phyloP scores from a whole-genome alignment of 2,797 vertebrate genomes.

The Coendou prehensilis region DNA sequence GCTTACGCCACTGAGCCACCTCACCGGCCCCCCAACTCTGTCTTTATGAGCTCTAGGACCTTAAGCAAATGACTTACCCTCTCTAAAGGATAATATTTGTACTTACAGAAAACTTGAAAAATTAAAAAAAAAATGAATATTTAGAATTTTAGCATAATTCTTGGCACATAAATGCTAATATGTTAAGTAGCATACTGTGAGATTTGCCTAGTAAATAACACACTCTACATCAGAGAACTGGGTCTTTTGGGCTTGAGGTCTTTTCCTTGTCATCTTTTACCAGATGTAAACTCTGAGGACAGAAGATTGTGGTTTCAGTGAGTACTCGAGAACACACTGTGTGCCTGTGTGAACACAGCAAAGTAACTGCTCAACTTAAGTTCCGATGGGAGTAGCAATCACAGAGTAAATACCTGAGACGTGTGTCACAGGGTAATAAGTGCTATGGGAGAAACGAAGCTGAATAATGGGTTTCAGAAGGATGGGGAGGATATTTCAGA shows the following conservation, averaged over 20 bases:
- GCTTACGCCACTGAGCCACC: no score
- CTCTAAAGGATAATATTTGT: background rate
- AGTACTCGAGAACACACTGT: background rate
- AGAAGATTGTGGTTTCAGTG: background rate
- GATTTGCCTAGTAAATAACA: slow-evolving; percentile 13
- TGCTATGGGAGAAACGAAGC: background rate
- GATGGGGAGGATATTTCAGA: slow-evolving; percentile 8
- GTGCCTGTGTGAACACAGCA: background rate
- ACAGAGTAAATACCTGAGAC: background rate
- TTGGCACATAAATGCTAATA: background rate
- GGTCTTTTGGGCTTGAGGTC: background rate
- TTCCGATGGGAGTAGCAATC: background rate
- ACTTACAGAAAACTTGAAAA: background rate
- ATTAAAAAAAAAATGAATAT: background rate
- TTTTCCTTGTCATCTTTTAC: background rate
- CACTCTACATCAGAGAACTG: background rate
- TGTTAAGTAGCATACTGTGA: background rate
- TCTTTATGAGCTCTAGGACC: background rate
- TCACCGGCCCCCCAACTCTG: background rate
- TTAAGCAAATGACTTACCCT: background rate
- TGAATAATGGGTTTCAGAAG: background rate
- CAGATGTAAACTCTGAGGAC: background rate
- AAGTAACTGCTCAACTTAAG: background rate
- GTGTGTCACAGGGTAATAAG: background rate
- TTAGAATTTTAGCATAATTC: slow-evolving; percentile 26